These are phyloP conservation scores for Pachydiplax longipennis DNA, from an alignment of 2,888 invertebrate genomes.

Conservation along the genomic window DNA sequence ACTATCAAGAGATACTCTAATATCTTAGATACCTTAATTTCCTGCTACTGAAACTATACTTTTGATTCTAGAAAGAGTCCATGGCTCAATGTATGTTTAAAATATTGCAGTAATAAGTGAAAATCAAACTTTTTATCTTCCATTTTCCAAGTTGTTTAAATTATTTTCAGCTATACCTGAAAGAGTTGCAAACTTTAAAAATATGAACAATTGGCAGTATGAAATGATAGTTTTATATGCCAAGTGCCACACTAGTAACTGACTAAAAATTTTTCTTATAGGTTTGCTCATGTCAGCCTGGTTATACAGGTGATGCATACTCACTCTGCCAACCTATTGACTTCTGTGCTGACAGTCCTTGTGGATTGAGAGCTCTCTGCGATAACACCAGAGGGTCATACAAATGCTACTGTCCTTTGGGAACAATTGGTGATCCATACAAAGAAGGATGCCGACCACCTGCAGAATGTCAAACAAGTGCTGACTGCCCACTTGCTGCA, in stretches of 20 bases:
- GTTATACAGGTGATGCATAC: constrained; percentile 81
- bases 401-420: constrained; percentile 79
- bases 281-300: constrained; percentile 84
- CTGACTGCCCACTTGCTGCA: constrained; percentile 82
- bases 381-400: constrained; percentile 81
- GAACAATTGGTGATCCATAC: constrained; percentile 85
- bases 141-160: no score
- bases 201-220: no score
- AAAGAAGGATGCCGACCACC: constrained; percentile 81
- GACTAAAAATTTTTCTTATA: constrained; percentile 46
- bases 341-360: constrained; percentile 79
- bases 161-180: no score
- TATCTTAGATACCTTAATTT: no score
- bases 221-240: no score
- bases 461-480: constrained; percentile 80
- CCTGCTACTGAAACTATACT: no score
- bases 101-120: no score
- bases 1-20: no score
- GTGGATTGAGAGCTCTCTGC: constrained; percentile 82
- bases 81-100: no score
- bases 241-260: not conserved
- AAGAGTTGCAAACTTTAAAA: no score
- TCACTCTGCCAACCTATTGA: constrained; percentile 77
- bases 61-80: no score
- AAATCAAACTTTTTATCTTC: no score